These are phyloP conservation scores for Theretra japonica DNA, from an alignment of 2,888 invertebrate species.

Conservation along the genomic window DNA sequence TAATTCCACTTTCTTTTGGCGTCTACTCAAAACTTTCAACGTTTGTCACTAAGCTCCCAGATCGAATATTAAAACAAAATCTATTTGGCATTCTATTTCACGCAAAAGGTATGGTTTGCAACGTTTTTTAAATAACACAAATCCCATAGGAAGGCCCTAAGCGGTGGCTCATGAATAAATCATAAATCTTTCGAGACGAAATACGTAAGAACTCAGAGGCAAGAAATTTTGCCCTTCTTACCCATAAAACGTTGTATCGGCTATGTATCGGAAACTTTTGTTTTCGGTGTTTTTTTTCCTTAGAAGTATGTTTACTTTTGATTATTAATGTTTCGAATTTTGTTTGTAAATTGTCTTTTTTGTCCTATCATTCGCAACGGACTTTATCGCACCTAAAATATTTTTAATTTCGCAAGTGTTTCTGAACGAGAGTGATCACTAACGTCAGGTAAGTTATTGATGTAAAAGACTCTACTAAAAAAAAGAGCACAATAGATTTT, in stretches of 20 bases:
- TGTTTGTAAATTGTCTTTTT: too few relatives aligned
- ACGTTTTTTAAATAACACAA: conserved; percentile 39
- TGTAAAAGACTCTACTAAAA: too few relatives aligned
- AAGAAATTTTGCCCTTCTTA: conserved; percentile 34
- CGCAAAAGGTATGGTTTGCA: conserved; percentile 23
- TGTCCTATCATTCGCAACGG: too few relatives aligned
- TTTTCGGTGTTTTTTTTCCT: not conserved
- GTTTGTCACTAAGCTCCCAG: conserved; percentile 4
- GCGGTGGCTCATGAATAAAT: conserved; percentile 43
- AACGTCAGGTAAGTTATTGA: too few relatives aligned
- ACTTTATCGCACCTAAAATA: too few relatives aligned
- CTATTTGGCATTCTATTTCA: conserved; percentile 21
- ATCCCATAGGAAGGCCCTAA: conserved; percentile 36
- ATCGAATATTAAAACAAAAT: conserved; percentile 21
- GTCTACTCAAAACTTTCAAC: not conserved
- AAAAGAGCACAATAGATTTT: too few relatives aligned
- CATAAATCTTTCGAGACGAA: conserved; percentile 43
- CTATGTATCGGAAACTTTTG: conserved; percentile 5
- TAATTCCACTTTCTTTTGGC: not conserved
- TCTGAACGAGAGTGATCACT: too few relatives aligned
- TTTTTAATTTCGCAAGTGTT: too few relatives aligned
- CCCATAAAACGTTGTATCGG: not conserved
- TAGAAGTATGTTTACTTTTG: not conserved
- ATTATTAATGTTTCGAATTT: not conserved
- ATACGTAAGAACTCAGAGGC: conserved; percentile 38